A percentile compares a stretch with the other conserved stretches of the same genome.
Evolutionary conservation across 1,140 invertebrate genomes (phyloP).

Genomic region (Diprion similis): DNA sequence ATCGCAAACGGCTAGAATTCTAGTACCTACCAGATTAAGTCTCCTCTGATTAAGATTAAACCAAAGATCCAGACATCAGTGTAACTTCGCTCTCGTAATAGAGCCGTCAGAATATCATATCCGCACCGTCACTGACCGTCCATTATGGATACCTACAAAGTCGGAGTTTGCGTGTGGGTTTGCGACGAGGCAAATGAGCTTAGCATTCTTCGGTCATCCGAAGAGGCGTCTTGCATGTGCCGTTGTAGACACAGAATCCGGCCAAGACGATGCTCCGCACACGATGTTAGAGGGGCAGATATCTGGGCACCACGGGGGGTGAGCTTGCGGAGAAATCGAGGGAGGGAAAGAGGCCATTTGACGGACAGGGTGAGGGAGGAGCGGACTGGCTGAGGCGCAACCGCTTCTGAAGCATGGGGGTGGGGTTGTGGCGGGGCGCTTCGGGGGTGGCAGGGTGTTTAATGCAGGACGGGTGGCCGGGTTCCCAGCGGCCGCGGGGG

Average conservation of each 20-base stretch:
- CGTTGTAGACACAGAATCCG: not conserved
- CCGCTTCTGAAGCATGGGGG: slow-evolving; percentile 50
- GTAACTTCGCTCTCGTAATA: too few species aligned
- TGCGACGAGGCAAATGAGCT: not conserved
- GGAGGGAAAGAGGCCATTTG: slow-evolving; percentile 21
- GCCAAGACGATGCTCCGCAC: too few species aligned
- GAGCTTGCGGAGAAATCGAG: slow-evolving; percentile 25
- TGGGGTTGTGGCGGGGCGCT: slow-evolving; percentile 40
- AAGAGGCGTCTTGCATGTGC: too few species aligned
- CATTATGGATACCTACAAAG: too few species aligned
- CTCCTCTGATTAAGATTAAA: too few species aligned
- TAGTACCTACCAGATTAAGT: too few species aligned
- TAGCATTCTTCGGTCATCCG: not conserved
- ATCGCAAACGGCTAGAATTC: too few species aligned
- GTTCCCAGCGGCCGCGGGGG: slow-evolving; percentile 59
- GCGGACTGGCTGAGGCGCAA: slow-evolving; percentile 37
- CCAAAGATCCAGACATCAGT: too few species aligned
- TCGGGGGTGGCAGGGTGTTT: slow-evolving; percentile 57
- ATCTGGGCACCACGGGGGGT: slow-evolving; percentile 20
- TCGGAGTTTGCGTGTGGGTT: too few species aligned
- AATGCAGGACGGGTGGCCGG: slow-evolving; percentile 58
- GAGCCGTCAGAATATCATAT: not conserved
- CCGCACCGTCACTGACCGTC: not conserved
- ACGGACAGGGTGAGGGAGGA: slow-evolving; percentile 9
- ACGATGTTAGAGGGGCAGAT: not conserved